Base-by-base conservation (phyloP, 2,113 vertebrate species). In the Maccullochella peelii region DNA sequence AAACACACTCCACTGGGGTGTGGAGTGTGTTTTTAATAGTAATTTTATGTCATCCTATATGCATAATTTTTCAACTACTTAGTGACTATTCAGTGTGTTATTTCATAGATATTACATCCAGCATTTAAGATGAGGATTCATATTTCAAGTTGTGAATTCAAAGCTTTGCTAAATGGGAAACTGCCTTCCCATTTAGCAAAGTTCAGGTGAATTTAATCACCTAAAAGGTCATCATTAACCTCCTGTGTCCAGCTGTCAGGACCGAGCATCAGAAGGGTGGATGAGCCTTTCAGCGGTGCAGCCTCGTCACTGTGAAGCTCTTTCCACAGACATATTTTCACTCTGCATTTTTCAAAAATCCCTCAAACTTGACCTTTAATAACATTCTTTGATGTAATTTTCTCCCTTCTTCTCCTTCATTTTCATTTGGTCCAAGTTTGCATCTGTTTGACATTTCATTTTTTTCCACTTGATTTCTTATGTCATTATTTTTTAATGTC, bases 401-500 rank as follows among this genome's bases (percentile, higher is more conserved):
- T 80, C 42, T 79, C 21, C n/a, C 44, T 44, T 66, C 21, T 11
- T 36, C 16, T 33, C 14, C 23, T 72, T 61, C 36, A 15, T 38
- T 83, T 87, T 66, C 9, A 63, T 84, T 70, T 33, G 30, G 27
- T 58, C 80, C 33, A 47, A 61, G 47, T 79, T 73, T 61, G 57
- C 79, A 70, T 86, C 54, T 40, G 74, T 15, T 76, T 91, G 80
- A 87, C 77, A 84, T 92, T 87, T 83, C 0, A n/a, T 66, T 58
- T 63, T 76, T 30, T 49, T 18, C 18, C 23, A 20, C 47, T 47
- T 62, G 4, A 38, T 49, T 54, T 68, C 40, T 59, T 9, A 27
- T 50, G 9, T 23, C 6, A 14, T 57, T 54, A 70, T 30, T 58
- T 3, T 59, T 84, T 54, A 42, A 73, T 73, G 77, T 65, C 44